phyloP scores from a whole-genome alignment of 2,113 vertebrate species.

The Colinus virginianus region DNA sequence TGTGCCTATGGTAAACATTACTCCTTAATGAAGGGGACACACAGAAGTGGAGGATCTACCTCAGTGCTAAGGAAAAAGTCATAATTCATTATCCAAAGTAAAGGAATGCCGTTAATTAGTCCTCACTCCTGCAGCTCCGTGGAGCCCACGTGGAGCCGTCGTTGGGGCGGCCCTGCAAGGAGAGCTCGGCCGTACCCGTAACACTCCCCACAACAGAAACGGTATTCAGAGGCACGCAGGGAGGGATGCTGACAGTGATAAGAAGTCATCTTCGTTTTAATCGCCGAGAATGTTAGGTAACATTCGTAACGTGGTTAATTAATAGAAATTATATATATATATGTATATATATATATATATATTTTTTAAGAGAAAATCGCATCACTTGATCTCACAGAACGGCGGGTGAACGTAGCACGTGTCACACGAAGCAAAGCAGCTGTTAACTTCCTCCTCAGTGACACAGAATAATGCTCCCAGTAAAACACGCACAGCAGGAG shows the following conservation, averaged over 20 bases:
- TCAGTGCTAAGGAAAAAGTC: not conserved
- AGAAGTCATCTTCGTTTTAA: not conserved
- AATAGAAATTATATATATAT: not conserved
- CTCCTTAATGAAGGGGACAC: not conserved
- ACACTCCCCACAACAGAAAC: accelerated
- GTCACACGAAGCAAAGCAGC: not conserved
- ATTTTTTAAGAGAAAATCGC: not conserved
- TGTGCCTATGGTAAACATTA: not conserved
- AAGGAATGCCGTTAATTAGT: not conserved
- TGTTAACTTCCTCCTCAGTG: not conserved
- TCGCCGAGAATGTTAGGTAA: not conserved
- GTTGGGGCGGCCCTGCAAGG: not conserved
- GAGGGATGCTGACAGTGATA: not conserved
- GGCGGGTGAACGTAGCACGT: not conserved
- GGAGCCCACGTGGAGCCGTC: not conserved
- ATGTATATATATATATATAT: not conserved
- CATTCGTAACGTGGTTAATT: not conserved
- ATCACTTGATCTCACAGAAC: not conserved
- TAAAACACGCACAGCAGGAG: not conserved
- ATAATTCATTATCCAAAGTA: not conserved
- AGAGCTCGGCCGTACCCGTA: not conserved
- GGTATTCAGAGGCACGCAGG: not conserved
- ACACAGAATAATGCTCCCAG: not conserved
- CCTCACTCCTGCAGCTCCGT: not conserved
- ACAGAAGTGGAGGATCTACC: not conserved